These are phyloP conservation scores for Synanthedon myopaeformis DNA, from an alignment of 2,888 invertebrate species.

Conservation along the genomic window DNA sequence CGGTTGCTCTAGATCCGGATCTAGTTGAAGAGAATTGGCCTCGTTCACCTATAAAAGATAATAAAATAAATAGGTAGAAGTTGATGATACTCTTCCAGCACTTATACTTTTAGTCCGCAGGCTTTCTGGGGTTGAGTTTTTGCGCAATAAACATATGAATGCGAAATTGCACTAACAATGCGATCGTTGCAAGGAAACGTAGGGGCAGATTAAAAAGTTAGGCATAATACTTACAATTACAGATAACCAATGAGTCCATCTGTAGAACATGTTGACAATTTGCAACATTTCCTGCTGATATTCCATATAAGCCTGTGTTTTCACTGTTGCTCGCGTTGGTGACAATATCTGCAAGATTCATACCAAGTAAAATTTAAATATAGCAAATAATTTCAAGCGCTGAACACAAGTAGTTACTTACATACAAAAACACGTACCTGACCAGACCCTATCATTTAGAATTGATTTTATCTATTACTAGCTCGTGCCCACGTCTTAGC, in stretches of 20 bases:
- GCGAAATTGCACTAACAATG: no score
- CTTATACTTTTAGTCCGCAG: no score
- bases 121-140: no score
- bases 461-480: no score
- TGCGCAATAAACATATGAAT: no score
- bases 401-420: no score
- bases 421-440: no score
- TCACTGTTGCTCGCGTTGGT: constrained; percentile 32
- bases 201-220: no score
- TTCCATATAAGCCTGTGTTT: constrained; percentile 32
- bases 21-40: constrained; percentile 24
- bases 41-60: constrained; percentile 34
- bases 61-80: not conserved
- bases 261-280: constrained; percentile 47
- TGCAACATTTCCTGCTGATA: constrained; percentile 46
- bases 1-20: constrained; percentile 11
- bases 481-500: no score
- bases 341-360: constrained; percentile 32
- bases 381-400: not conserved
- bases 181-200: no score
- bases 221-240: constrained; percentile 28
- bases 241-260: constrained; percentile 53
- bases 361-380: not conserved
- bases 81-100: no score
- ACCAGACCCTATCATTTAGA: no score